Percentiles rank a stretch among this genome's conserved stretches.
Evolutionary conservation across 2,797 vertebrate genomes (phyloP).

Genomic region (Phrynocephalus forsythii): DNA sequence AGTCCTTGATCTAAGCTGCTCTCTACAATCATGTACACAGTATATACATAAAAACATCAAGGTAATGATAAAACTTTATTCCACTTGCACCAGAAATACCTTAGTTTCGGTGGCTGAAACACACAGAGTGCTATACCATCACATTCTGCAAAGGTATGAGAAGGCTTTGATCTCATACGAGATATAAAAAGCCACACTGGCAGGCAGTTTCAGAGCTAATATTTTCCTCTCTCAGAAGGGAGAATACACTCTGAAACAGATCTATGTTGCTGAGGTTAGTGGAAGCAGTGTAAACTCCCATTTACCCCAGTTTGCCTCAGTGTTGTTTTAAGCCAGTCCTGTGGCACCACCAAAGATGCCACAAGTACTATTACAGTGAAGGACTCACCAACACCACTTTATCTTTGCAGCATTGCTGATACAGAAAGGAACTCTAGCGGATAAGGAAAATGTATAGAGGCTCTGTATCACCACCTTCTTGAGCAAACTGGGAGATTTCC

Average conservation of each 20-base stretch:
- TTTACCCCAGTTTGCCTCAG: background rate
- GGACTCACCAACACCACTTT: slow-evolving; percentile 4
- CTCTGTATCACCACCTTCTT: background rate
- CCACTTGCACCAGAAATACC: background rate
- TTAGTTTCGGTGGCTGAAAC: background rate
- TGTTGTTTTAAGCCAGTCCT: slow-evolving; percentile 27
- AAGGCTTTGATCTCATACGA: background rate
- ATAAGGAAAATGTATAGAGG: slow-evolving; percentile 47
- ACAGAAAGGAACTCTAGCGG: slow-evolving; percentile 31
- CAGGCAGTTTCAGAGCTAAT: background rate
- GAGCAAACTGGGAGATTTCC: slow-evolving; percentile 42
- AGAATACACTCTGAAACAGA: background rate
- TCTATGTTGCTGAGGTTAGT: background rate
- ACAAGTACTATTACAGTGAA: slow-evolving; percentile 15
- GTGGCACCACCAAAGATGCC: slow-evolving; percentile 8
- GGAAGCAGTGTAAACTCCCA: background rate
- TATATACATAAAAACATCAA: background rate
- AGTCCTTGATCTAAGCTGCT: background rate
- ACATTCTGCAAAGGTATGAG: background rate
- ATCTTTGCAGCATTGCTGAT: background rate
- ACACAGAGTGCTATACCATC: background rate
- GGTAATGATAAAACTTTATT: background rate
- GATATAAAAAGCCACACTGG: background rate
- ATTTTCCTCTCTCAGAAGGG: background rate
- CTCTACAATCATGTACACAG: background rate